A percentile compares a stretch with the other conserved stretches of the same genome.
Evolutionary conservation across 1,140 invertebrate species (phyloP).

Genomic region (Paraescarpia echinospica): DNA sequence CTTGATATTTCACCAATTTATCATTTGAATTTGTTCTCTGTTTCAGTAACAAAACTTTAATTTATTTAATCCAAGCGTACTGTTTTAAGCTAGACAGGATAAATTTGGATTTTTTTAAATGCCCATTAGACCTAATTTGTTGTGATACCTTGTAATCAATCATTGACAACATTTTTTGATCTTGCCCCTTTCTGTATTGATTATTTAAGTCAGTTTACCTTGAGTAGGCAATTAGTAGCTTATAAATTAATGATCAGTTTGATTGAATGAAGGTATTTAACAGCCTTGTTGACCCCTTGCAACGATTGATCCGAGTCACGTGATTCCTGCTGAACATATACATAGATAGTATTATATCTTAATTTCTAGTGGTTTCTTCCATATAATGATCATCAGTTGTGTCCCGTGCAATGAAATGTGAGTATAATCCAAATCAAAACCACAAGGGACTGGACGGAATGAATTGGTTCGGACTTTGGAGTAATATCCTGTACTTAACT

Average conservation of each 20-base stretch:
- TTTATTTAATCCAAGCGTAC: too few relatives aligned
- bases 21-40: background rate
- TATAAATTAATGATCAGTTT: slow-evolving; percentile 7
- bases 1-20: background rate
- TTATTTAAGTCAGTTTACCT: background rate
- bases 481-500: too few relatives aligned
- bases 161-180: background rate
- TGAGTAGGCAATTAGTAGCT: background rate
- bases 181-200: background rate
- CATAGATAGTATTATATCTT: background rate
- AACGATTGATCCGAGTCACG: background rate
- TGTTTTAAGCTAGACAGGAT: too few relatives aligned
- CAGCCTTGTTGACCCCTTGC: background rate
- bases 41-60: background rate
- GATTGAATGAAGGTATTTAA: slow-evolving; percentile 2
- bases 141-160: too few relatives aligned
- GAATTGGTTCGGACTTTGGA: background rate
- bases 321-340: background rate
- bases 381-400: background rate
- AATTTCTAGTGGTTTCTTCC: background rate
- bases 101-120: too few relatives aligned
- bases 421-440: background rate
- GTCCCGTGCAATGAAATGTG: background rate
- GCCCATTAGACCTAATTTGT: too few relatives aligned
- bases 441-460: background rate